phyloP scores from a whole-genome alignment of 2,888 invertebrate genomes.

The Limulus polyphemus region DNA sequence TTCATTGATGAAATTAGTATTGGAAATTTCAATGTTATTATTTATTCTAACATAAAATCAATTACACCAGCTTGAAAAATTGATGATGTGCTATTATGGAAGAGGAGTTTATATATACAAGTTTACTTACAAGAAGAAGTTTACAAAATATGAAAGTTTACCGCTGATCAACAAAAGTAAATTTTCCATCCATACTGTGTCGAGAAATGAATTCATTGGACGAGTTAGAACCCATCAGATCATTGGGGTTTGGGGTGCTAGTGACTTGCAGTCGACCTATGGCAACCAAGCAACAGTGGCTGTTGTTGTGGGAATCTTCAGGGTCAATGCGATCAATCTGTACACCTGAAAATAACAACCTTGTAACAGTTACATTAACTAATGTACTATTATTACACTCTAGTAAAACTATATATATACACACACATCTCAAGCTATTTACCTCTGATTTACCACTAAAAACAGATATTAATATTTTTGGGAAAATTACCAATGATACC shows the following conservation, averaged over 20 bases:
- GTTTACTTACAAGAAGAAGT: not conserved
- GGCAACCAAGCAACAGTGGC: conserved; percentile 93
- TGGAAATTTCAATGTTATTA: no score
- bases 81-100: no score
- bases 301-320: conserved; percentile 52
- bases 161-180: conserved; percentile 94
- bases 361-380: not conserved
- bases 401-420: no score
- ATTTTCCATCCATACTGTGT: conserved; percentile 91
- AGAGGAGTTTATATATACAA: no score
- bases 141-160: conserved; percentile 20
- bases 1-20: no score
- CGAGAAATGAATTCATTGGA: conserved; percentile 90
- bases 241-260: conserved; percentile 83
- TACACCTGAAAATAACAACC: conserved; percentile 47
- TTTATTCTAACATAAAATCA: no score
- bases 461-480: no score
- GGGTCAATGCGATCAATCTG: conserved; percentile 59
- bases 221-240: conserved; percentile 70
- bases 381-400: no score
- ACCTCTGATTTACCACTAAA: no score
- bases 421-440: no score
- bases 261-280: conserved; percentile 95
- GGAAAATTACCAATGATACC: no score
- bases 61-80: no score